Evolutionary conservation across 2,888 invertebrate genomes (phyloP).

Genomic region (Lasioglossum malachurum): DNA sequence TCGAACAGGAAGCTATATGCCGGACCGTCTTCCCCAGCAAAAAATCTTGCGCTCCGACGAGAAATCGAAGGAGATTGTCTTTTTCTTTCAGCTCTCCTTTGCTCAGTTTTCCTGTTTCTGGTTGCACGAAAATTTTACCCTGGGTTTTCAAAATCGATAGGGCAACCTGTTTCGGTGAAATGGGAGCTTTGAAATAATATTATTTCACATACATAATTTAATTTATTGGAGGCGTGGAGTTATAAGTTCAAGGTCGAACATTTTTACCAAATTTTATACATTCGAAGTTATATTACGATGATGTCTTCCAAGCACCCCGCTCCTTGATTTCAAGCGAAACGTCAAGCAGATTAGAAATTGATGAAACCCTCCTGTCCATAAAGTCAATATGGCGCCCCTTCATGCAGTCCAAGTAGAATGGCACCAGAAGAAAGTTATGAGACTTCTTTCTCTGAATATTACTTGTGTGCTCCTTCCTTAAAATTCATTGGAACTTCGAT

Average conservation of each 20-base stretch:
- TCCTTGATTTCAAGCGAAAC: not conserved
- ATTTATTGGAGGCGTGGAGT: too few relatives aligned
- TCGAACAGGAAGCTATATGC: not conserved
- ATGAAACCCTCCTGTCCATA: conserved; percentile 1
- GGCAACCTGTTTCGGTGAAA: not conserved
- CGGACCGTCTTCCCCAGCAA: not conserved
- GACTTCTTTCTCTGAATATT: not conserved
- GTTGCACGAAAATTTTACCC: not conserved
- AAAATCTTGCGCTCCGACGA: not conserved
- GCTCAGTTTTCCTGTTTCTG: not conserved
- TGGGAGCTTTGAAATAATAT: too few relatives aligned
- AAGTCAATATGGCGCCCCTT: conserved; percentile 3
- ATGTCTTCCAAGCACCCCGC: not conserved
- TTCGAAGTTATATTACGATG: not conserved
- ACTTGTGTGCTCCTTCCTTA: not conserved
- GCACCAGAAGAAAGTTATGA: conserved; percentile 4
- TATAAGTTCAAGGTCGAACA: not conserved
- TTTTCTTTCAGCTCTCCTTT: not conserved
- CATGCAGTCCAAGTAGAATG: not conserved
- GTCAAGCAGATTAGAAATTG: conserved; percentile 6
- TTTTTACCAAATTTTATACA: not conserved
- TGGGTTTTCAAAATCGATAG: not conserved
- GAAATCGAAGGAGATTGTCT: conserved; percentile 3
- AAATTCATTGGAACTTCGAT: conserved; percentile 2
- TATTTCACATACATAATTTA: too few relatives aligned